Percentiles rank a stretch among this genome's conserved stretches.
These are phyloP conservation scores for Agonopterix heracliana DNA, from an alignment of 2,888 invertebrate species.

Conservation along the genomic window DNA sequence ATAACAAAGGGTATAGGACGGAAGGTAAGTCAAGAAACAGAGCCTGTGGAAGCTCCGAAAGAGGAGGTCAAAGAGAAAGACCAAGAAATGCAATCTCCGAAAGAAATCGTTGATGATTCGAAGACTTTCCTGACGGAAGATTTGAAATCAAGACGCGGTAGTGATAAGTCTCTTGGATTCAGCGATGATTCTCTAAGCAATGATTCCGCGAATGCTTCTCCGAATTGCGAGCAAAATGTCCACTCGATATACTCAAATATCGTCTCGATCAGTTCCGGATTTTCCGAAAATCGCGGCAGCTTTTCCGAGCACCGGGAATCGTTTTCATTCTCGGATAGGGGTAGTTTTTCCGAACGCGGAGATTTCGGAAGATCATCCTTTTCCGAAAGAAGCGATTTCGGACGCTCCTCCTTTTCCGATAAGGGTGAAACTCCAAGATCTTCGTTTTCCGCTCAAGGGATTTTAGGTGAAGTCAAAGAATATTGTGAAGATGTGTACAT, in stretches of 20 bases:
- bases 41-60: constrained; percentile 27
- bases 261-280: constrained; percentile 77
- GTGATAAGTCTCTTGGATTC: constrained; percentile 82
- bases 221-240: constrained; percentile 70
- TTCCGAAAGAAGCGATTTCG: constrained; percentile 76
- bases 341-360: constrained; percentile 65
- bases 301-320: constrained; percentile 68
- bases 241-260: constrained; percentile 71
- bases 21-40: constrained; percentile 80
- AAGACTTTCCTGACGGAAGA: constrained; percentile 41
- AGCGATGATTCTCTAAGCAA: constrained; percentile 85
- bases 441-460: constrained; percentile 64
- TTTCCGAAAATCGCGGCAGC: constrained; percentile 73
- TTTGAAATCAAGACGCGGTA: constrained; percentile 76
- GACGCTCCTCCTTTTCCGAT: constrained; percentile 61
- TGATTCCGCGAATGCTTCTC: constrained; percentile 75
- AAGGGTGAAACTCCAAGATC: constrained; percentile 65
- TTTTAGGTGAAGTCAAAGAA: constrained; percentile 61
- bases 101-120: constrained; percentile 40
- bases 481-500: constrained; percentile 59
- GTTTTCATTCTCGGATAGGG: constrained; percentile 66
- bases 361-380: constrained; percentile 62
- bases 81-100: constrained; percentile 57
- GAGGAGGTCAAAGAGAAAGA: constrained; percentile 39
- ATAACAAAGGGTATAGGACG: constrained; percentile 87